Evolutionary conservation across 2,888 invertebrate species (phyloP), one percentile per base, ranked within the genome.

Genomic region (Pocota personata): DNA sequence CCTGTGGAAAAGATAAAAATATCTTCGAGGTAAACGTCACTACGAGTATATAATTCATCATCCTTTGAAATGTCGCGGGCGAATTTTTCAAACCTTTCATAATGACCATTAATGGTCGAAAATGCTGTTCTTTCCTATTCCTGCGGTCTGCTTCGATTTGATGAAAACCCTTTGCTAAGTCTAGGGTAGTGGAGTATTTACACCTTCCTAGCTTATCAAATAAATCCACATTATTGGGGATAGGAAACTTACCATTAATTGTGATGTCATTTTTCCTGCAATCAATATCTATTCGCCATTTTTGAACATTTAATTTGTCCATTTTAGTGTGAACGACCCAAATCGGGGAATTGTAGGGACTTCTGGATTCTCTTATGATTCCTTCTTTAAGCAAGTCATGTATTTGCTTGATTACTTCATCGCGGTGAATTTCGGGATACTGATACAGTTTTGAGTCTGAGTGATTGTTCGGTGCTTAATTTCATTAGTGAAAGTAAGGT

Each of bases 61-160:
- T n/a, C n/a, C n/a, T n/a, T n/a, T n/a, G n/a, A n/a, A n/a, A 92
- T 0, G 90, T 90, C 0, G 88, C 87, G 1, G 91, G 90, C 0
- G 89, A 88, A 52, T 89, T 90, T 50, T 88, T 52, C 1, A 67
- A 19, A 1, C 52, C 52, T 90, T 87, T 91, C 89, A 32, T 87
- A 91, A 14, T 90, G 89, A 0, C 90, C 90, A 14, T 66, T 50
- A 30, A 82, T 58, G 14, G 88, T 89, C 0, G 78, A 88, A 78
- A 91, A 90, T 3, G 89, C 89, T 1, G 90, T 91, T 80, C 90
- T 90, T 10, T 3, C 43, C 27, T 66, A 21, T 50, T 32, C 10
- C 32, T 67, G 24, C 55, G 40, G 4, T 66, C 78, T 40, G 90
- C 76, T 16, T 80, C 75, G 1, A 90, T 88, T 75, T 90, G 90